Evolutionary conservation across 2,888 invertebrate species (phyloP).

Genomic region (Macrophya annulata): DNA sequence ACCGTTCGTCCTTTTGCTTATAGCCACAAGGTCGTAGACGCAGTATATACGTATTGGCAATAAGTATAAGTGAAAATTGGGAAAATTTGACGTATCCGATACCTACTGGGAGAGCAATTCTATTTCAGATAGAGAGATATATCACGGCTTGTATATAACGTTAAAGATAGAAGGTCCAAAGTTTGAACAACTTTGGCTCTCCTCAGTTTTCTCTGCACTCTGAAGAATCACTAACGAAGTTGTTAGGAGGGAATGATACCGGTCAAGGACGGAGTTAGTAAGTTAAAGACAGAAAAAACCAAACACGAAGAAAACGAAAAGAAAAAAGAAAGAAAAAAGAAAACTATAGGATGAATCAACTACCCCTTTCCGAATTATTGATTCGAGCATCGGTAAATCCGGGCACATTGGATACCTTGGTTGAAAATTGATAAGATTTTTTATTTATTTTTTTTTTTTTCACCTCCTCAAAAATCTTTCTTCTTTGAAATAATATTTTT

Average conservation of each 20-base stretch:
- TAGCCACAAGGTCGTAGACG: conserved; percentile 64
- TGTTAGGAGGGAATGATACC: not conserved
- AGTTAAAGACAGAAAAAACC: not conserved
- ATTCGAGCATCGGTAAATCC: not conserved
- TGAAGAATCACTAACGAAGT: conserved; percentile 6
- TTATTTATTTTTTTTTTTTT: too few relatives aligned
- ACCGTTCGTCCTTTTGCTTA: not conserved
- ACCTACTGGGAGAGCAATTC: not conserved
- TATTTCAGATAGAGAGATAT: not conserved
- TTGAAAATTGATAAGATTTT: too few relatives aligned
- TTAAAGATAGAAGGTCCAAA: not conserved
- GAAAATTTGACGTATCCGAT: conserved; percentile 70
- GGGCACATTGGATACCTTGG: too few relatives aligned
- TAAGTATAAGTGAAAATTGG: conserved; percentile 67
- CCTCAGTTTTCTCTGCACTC: not conserved
- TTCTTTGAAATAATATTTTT: too few relatives aligned
- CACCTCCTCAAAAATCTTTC: too few relatives aligned
- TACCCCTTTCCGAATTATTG: not conserved
- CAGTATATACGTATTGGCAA: conserved; percentile 66
- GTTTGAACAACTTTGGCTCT: not conserved
- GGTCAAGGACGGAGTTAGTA: not conserved
- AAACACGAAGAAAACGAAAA: not conserved
- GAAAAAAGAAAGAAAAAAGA: not conserved
- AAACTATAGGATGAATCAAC: not conserved
- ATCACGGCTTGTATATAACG: not conserved